Percentiles rank a stretch among this genome's conserved stretches.
These are phyloP conservation scores for Balearica regulorum DNA, from an alignment of 2,797 vertebrate species.

Conservation along the genomic window DNA sequence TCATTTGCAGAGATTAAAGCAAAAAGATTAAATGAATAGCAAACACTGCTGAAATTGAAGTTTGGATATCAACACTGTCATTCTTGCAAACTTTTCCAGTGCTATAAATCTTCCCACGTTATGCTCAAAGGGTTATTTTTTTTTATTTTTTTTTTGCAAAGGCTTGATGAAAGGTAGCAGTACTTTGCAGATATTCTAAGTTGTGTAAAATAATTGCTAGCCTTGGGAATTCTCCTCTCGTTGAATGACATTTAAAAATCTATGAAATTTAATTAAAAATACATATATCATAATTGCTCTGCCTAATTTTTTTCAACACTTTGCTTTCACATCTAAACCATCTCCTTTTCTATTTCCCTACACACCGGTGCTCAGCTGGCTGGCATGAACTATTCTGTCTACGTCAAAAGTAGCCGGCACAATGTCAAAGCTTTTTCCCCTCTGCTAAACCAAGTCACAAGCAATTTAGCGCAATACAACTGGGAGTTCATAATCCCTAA, in stretches of 20 bases:
- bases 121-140: background rate
- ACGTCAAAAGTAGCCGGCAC: background rate
- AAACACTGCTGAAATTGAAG: conserved; percentile 4
- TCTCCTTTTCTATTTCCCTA: background rate
- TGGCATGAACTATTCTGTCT: background rate
- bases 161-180: conserved; percentile 25
- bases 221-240: conserved; percentile 14
- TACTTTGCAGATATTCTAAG: background rate
- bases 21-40: conserved; percentile 22
- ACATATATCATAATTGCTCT: background rate
- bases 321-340: background rate
- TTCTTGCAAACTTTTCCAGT: background rate
- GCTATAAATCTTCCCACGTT: conserved; percentile 19
- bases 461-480: background rate
- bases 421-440: background rate
- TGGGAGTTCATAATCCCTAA: background rate
- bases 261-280: conserved; percentile 45
- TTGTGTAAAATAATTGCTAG: conserved; percentile 15
- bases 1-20: conserved; percentile 32
- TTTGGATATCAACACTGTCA: background rate
- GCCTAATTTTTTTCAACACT: background rate
- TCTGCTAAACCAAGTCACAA: background rate
- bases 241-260: conserved; percentile 32
- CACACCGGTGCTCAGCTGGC: background rate
- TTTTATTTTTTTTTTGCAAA: background rate